Evolutionary conservation across 1,140 invertebrate genomes (phyloP), one percentile per base, ranked within the genome.

Genomic region (Dendrolimus kikuchii): DNA sequence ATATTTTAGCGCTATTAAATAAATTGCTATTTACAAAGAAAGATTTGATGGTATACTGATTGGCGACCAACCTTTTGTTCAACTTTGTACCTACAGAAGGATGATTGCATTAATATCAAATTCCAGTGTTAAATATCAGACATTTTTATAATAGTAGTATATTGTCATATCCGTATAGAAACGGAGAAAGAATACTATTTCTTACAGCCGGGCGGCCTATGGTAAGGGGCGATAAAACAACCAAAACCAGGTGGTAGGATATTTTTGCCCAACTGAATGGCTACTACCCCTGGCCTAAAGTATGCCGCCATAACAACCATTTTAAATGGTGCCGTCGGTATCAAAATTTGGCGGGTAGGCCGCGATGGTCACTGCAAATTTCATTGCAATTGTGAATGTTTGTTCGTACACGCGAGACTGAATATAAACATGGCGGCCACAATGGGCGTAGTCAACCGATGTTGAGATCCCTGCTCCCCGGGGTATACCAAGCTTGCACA

Each of bases 361-460:
- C 64, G 71, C 73, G 66, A 71, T 64, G 76, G 76, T 80, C 71
- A 70, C 62, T 85, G 77, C 77, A 77, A 80, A 81, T 81, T 80
- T 79, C 69, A 79, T 76, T 65, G 77, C 73, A 72, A 80, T 69
- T 74, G 72, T 73, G 73, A 81, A 79, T 79, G 76, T 23, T 1
- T 23, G 23, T 23, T 23, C 23, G 23, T 80, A 80, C 68, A 80
- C 66, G 66, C 66, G 66, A 73, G 62, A 74, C 77, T 81, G 81
- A 82, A 85, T 80, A 85, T 85, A 85, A 80, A 78, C 71, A 71
- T 68, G 76, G 70, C 62, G 62, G 63, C 69, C 69, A 77, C 71
- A 80, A 74, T 69, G 69, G 62, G 71, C 66, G 68, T 74, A 77
- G 61, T 71, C 71, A 73, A 70, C 66, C 79, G 76, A 82, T 82